Conservation (phyloP, 2,113 vertebrate species). For the Hepsetus odoe region DNA sequence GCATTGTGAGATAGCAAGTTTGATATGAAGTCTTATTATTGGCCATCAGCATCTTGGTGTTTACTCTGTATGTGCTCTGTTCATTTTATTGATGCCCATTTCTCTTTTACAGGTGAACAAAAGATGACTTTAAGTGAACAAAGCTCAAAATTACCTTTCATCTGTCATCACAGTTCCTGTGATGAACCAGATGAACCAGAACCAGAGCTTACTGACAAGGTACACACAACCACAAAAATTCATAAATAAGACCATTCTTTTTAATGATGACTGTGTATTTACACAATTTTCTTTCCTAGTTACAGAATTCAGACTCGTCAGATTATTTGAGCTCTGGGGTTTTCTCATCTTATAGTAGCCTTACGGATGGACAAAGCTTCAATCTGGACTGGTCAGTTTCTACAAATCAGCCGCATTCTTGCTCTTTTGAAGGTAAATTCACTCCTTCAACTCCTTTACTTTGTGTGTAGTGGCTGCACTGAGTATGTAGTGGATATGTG, state of each 20-base stretch:
- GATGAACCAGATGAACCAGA: too few species aligned
- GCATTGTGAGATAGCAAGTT: too few species aligned
- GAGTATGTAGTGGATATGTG: too few species aligned
- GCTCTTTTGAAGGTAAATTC: slow-evolving; percentile 83
- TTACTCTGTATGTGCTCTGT: neutral
- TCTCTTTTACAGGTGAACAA: slow-evolving; percentile 25
- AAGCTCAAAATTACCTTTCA: slow-evolving; percentile 12
- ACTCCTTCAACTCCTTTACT: neutral
- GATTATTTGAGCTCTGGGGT: slow-evolving; percentile 94
- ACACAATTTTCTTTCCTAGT: neutral
- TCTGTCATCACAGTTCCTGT: slow-evolving; percentile 47
- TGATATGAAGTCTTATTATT: too few species aligned
- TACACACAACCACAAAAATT: too few species aligned
- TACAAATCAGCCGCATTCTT: slow-evolving; percentile 73
- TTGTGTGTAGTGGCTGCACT: neutral
- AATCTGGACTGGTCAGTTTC: slow-evolving; percentile 80
- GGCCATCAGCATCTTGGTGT: too few species aligned
- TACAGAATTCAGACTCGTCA: slow-evolving; percentile 83
- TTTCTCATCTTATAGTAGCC: slow-evolving; percentile 90
- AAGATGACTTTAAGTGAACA: neutral
- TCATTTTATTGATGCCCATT: neutral
- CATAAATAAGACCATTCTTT: too few species aligned
- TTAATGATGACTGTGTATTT: too few species aligned
- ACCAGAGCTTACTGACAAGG: slow-evolving; percentile 78
- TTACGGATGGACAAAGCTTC: slow-evolving; percentile 75